Base-by-base conservation (phyloP, 1,140 invertebrate species). In the Parasteatoda tepidariorum region DNA sequence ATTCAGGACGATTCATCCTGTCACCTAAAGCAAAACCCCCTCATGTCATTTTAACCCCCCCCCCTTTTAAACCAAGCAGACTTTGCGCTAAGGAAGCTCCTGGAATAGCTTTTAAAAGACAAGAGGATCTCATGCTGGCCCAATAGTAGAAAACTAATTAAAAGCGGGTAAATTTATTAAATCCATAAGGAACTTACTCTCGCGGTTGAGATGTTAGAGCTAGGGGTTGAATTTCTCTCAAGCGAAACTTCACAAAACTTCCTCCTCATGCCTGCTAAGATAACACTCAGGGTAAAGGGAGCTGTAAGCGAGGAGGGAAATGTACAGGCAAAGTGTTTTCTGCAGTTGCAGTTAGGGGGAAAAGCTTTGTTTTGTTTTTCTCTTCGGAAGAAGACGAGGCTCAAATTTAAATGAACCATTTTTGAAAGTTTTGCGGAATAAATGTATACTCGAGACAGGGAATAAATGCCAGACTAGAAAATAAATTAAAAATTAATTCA, bases 131-230 rank as follows among this genome's bases (percentile, higher is more conserved):
- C 3, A 57, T 79, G 64, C 76, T 26, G 57, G n/a, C 26, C 76
- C 76, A 79, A 79, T 79, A 68, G 62, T 68, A 61, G 76, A 59
- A 66, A 79, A 79, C 76, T 79, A 79, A 79, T 79, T 79, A 79
- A 79, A 79, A 79, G 76, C 18, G 76, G 68, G 76, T 79, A 79
- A 79, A 79, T 79, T 79, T 79, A 79, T 79, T 79, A 79, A 79
- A 79, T 79, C 76, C 76, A 79, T 79, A 79, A 79, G 76, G 76
- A 68, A 68, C 62, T 18, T 48, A 64, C 26, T 2, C 22, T 15
- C 6, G 48, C 48, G 15, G 38, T 2, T 6, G 70, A 33, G 30
- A 18, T 55, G 30, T 18, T 38, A 48, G 41, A 30, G 68, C 13
- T 6, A 41, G 48, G 33, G 11, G 5, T 22, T 26, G 54, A 55